Percentiles rank a stretch among this genome's conserved stretches.
phyloP scores from a whole-genome alignment of 2,888 invertebrate genomes.

The Lottia scabra region DNA sequence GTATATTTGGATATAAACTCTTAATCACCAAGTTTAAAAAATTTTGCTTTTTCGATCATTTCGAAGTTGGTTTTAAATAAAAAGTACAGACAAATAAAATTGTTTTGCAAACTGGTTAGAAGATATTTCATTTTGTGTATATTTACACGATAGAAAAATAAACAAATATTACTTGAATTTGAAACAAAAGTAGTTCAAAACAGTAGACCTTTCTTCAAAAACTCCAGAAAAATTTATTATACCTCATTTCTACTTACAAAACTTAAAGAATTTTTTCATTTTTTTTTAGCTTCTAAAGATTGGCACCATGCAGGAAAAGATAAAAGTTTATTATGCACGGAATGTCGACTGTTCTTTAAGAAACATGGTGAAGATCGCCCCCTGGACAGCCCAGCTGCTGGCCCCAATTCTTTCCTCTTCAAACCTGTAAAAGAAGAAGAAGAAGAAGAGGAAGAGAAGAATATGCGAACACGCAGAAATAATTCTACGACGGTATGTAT shows the following conservation, averaged over 20 bases:
- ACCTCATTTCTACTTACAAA: too few species aligned
- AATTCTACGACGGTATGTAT: conserved; percentile 51
- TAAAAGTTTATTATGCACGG: conserved; percentile 79
- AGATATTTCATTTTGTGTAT: too few species aligned
- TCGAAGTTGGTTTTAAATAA: too few species aligned
- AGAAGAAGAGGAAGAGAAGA: conserved; percentile 51
- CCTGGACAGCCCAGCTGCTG: conserved; percentile 66
- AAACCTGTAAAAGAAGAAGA: conserved; percentile 69
- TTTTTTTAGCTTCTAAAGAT: conserved; percentile 75
- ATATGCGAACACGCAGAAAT: conserved; percentile 66
- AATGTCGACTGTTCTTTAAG: conserved; percentile 82
- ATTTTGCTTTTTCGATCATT: too few species aligned
- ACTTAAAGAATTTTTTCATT: not conserved
- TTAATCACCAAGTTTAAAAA: too few species aligned
- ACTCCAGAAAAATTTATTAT: not conserved
- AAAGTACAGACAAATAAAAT: too few species aligned
- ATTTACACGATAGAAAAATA: too few species aligned
- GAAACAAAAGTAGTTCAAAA: too few species aligned
- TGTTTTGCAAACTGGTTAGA: too few species aligned
- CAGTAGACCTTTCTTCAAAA: too few species aligned
- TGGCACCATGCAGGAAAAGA: conserved; percentile 83
- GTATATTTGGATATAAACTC: too few species aligned
- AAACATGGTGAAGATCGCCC: conserved; percentile 80
- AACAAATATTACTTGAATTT: too few species aligned
- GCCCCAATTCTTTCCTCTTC: conserved; percentile 69